Conservation (phyloP, 1,140 invertebrate genomes). For the Aphelenchoides besseyi region DNA sequence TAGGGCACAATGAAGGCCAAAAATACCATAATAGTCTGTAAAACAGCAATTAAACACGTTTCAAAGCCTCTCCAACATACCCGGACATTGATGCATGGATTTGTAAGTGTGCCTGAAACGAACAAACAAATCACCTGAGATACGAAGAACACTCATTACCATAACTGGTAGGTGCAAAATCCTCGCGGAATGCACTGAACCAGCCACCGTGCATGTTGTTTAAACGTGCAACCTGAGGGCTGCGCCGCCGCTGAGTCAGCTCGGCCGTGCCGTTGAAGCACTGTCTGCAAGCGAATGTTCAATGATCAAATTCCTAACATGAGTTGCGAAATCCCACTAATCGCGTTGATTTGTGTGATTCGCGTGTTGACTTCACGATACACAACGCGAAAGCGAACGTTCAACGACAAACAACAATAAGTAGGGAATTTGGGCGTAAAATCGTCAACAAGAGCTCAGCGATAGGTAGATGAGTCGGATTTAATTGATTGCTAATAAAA, state of each 20-base stretch:
- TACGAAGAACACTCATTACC: neutral
- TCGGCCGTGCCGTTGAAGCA: neutral
- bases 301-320: neutral
- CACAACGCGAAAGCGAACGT: neutral
- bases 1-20: slow-evolving; percentile 46
- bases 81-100: slow-evolving; percentile 26
- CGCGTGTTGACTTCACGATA: too few relatives aligned
- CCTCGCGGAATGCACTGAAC: slow-evolving; percentile 31
- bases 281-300: neutral
- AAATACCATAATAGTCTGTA: slow-evolving; percentile 45
- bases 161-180: slow-evolving; percentile 24
- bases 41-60: neutral
- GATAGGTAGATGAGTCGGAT: neutral
- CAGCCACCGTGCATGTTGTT: slow-evolving; percentile 22
- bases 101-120: slow-evolving; percentile 14
- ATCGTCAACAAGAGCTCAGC: neutral
- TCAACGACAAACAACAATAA: slow-evolving; percentile 1
- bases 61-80: neutral
- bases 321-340: neutral
- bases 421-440: neutral
- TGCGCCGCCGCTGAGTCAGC: slow-evolving; percentile 15
- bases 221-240: neutral
- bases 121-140: neutral
- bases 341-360: neutral
- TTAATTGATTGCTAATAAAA: neutral